Conservation (phyloP, 2,797 vertebrate genomes). For the Heliangelus exortis region DNA sequence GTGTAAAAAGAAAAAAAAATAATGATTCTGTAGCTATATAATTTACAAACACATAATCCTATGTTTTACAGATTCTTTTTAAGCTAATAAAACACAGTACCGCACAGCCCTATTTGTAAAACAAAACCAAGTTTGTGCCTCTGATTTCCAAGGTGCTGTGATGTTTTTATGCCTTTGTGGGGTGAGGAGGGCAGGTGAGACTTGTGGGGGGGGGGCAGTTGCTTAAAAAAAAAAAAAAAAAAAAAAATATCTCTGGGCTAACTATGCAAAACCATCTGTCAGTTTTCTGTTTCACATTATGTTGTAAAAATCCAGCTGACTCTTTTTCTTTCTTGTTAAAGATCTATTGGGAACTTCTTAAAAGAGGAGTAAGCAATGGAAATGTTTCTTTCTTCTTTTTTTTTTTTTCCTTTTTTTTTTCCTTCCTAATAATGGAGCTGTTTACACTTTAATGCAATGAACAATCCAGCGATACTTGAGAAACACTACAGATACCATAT, state of each 20-base stretch:
- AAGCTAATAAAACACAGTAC: slow-evolving; percentile 69
- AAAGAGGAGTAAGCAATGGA: slow-evolving; percentile 26
- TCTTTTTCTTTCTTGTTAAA: slow-evolving; percentile 16
- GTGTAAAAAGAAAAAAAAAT: neutral
- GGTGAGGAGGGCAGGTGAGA: neutral
- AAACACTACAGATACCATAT: slow-evolving; percentile 54
- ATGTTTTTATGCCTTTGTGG: slow-evolving; percentile 38
- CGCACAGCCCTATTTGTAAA: slow-evolving; percentile 74
- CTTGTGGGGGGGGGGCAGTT: neutral
- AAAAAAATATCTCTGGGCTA: slow-evolving; percentile 7
- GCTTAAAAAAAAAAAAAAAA: neutral
- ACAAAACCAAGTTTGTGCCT: slow-evolving; percentile 68
- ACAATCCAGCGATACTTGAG: slow-evolving; percentile 72
- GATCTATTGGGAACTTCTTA: slow-evolving; percentile 49
- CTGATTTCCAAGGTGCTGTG: slow-evolving; percentile 78
- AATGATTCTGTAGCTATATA: slow-evolving; percentile 31
- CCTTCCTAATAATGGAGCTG: slow-evolving; percentile 40
- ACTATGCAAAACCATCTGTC: slow-evolving; percentile 62
- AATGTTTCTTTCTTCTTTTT: slow-evolving; percentile 32
- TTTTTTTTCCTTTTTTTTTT: neutral
- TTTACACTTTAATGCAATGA: slow-evolving; percentile 72
- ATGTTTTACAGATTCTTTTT: slow-evolving; percentile 62
- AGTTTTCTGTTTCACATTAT: slow-evolving; percentile 43
- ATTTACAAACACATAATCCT: slow-evolving; percentile 39
- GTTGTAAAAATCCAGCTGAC: slow-evolving; percentile 59